These are phyloP conservation scores for Drosophila sturtevanti DNA, from an alignment of 1,140 invertebrate genomes.

Conservation along the genomic window DNA sequence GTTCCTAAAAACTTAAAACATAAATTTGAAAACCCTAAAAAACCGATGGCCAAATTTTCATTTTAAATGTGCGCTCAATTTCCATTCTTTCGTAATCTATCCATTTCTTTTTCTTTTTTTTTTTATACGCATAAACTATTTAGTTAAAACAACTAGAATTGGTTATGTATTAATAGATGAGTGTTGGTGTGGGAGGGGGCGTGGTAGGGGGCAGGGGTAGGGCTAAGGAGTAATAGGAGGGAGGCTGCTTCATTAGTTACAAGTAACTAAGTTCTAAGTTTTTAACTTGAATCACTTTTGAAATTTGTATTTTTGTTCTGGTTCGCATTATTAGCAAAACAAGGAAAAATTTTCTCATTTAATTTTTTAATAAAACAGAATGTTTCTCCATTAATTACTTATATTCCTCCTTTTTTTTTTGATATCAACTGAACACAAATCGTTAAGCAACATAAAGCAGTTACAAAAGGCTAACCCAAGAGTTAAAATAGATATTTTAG, in stretches of 20 bases:
- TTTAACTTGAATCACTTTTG: constrained; percentile 79
- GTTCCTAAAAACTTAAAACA: constrained; percentile 70
- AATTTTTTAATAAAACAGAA: constrained; percentile 8
- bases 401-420: constrained; percentile 43
- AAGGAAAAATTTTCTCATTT: constrained; percentile 9
- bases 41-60: constrained; percentile 61
- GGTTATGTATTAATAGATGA: constrained; percentile 66
- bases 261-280: constrained; percentile 74
- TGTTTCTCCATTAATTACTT: neutral
- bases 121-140: constrained; percentile 52
- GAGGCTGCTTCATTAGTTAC: constrained; percentile 17
- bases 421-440: constrained; percentile 77
- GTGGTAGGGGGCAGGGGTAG: neutral
- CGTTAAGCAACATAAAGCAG: constrained; percentile 70
- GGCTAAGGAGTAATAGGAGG: neutral
- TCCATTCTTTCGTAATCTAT: neutral
- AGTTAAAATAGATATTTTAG: constrained; percentile 11
- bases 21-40: constrained; percentile 76
- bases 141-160: constrained; percentile 62
- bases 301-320: constrained; percentile 67
- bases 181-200: constrained; percentile 39
- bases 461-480: constrained; percentile 55
- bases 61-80: constrained; percentile 45
- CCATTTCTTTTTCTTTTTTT: constrained; percentile 18
- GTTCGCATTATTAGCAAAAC: constrained; percentile 30